Evolutionary conservation across 2,797 vertebrate genomes (phyloP), one percentile per base, ranked within the genome.

Genomic region (Anableps anableps): DNA sequence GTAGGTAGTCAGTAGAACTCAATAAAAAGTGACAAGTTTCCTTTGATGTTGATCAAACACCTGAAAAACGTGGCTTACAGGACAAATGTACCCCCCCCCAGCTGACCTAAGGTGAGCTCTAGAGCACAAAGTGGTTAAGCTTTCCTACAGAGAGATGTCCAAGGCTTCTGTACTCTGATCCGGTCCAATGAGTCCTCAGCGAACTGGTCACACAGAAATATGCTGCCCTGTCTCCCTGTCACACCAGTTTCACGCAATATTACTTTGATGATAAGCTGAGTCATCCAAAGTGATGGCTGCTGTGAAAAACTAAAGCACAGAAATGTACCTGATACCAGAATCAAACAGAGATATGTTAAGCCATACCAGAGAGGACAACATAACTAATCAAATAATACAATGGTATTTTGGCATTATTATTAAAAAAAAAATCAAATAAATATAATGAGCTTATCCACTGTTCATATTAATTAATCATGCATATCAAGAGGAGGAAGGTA

Each of bases 301-400:
- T 19, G 55, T 34, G 10, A 47, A 71, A 71, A 77, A 77, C 47
- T 5, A 50, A 73, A 73, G 23, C 43, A 73, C 70, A 62, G 26
- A 50, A 50, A 73, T 16, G 31, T 38, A 38, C 23, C 77, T 64
- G 45, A 14, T 64, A 31, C 55, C 16, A 23, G 60, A 62, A 19
- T 17, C 23, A 29, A 72, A 47, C 34, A 47, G 29, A 34, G 13
- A 5, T 0, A 19, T 64, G 19, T 34, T 26, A 14, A 55, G 50
- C 50, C 45, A 76, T 34, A 66, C 47, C 45, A 76, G 41, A 62
- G 21, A 70, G 38, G 36, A 68, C 36, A 43, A 45, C 23, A 47
- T 14, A 76, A 64, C 21, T 47, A 48, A 76, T 21, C 11, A 31
- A 31, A 34, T 64, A 47, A 36, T 31, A 17, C 58, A 13, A 23